A percentile compares a stretch with the other conserved stretches of the same genome.
phyloP scores from a whole-genome alignment of 2,797 vertebrate species.

The Aulostomus chinensis region DNA sequence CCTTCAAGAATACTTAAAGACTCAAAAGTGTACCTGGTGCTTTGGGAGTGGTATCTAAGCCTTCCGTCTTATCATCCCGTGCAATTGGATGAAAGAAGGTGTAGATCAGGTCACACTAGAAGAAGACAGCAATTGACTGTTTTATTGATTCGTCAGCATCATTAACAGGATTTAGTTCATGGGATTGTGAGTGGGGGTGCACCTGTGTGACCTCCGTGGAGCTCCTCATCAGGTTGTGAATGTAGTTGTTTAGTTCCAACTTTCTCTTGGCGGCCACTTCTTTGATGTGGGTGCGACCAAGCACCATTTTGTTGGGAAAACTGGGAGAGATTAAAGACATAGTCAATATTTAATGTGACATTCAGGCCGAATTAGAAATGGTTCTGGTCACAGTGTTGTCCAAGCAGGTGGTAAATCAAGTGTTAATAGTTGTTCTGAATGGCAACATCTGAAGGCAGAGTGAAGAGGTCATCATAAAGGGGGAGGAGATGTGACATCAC shows the following conservation, averaged over 20 bases:
- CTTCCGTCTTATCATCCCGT: conserved; percentile 94
- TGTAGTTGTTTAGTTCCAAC: conserved; percentile 94
- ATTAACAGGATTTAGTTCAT: too few species aligned
- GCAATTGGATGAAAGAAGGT: conserved; percentile 97
- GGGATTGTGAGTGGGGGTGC: background rate
- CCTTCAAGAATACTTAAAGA: too few species aligned
- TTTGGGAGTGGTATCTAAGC: conserved; percentile 83
- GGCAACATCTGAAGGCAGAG: background rate
- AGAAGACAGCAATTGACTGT: background rate
- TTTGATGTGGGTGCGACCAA: conserved; percentile 97
- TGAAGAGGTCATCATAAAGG: background rate
- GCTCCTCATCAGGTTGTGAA: conserved; percentile 93
- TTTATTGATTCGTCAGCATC: too few species aligned
- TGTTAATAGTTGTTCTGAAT: too few species aligned
- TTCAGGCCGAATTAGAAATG: too few species aligned
- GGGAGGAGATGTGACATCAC: too few species aligned
- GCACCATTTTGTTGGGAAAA: conserved; percentile 95
- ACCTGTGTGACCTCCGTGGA: conserved; percentile 93
- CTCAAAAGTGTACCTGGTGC: conserved; percentile 86
- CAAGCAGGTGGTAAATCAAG: too few species aligned
- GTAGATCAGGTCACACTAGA: conserved; percentile 96
- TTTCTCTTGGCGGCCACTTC: conserved; percentile 97
- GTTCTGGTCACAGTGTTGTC: too few species aligned
- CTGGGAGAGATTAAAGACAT: conserved; percentile 69
- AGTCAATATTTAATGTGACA: too few species aligned